Evolutionary conservation across 2,888 invertebrate genomes (phyloP).

Genomic region (Crioceris asparagi): DNA sequence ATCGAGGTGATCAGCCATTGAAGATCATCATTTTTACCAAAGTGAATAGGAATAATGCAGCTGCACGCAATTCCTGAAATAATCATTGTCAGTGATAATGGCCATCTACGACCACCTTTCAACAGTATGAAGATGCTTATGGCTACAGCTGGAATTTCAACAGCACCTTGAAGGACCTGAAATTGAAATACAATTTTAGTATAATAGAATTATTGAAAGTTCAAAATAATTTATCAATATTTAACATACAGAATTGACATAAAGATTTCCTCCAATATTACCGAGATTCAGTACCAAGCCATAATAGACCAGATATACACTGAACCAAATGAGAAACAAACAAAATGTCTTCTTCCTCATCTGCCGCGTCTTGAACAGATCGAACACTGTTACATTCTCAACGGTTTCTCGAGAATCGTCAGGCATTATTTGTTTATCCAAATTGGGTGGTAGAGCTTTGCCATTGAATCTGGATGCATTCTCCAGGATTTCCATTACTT

Average conservation of each 20-base stretch:
- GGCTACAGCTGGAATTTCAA: conserved; percentile 69
- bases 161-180: conserved; percentile 56
- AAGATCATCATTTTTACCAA: conserved; percentile 42
- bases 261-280: conserved; percentile 64
- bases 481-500: conserved; percentile 54
- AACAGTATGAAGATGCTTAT: conserved; percentile 65
- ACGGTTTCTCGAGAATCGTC: conserved; percentile 37
- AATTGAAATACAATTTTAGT: neutral
- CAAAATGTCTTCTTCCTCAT: conserved; percentile 59
- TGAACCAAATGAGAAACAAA: conserved; percentile 64
- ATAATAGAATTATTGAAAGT: neutral
- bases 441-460: conserved; percentile 51
- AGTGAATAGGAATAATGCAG: conserved; percentile 42
- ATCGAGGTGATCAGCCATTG: conserved; percentile 63
- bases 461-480: conserved; percentile 57
- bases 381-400: conserved; percentile 43
- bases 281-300: conserved; percentile 65
- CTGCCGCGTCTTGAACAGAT: conserved; percentile 54
- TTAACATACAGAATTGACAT: conserved; percentile 55
- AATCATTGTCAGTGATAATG: conserved; percentile 57
- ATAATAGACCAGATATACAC: conserved; percentile 68
- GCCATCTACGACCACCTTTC: conserved; percentile 61
- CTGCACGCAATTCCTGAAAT: conserved; percentile 61
- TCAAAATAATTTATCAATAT: neutral
- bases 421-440: conserved; percentile 55